Evolutionary conservation across 2,113 vertebrate genomes (phyloP).

Genomic region (Capreolus pygargus): DNA sequence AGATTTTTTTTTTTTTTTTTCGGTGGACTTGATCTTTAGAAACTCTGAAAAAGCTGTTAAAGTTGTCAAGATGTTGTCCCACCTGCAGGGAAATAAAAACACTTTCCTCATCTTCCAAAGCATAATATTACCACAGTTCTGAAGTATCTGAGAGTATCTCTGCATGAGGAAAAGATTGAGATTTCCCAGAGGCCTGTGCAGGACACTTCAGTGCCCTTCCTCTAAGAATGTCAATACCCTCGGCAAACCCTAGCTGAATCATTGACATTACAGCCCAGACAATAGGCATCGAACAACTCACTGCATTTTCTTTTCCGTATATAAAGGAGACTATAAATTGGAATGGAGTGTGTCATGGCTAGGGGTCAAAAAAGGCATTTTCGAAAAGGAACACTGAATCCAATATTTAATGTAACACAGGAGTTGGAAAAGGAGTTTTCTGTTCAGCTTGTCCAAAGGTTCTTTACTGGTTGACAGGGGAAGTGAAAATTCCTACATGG

Average conservation of each 20-base stretch:
- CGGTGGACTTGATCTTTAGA: not conserved
- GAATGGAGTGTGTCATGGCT: not conserved
- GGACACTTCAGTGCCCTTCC: not conserved
- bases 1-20: not conserved
- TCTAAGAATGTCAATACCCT: constrained; percentile 2
- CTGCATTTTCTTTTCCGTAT: not conserved
- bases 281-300: not conserved
- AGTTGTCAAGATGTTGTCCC: constrained; percentile 12
- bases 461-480: not conserved
- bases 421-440: constrained; percentile 10
- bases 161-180: not conserved
- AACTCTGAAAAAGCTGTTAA: not conserved
- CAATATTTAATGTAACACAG: not conserved
- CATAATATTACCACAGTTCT: not conserved
- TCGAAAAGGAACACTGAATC: not conserved
- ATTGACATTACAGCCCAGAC: not conserved
- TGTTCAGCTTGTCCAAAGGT: not conserved
- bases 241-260: constrained; percentile 20
- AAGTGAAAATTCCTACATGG: not conserved
- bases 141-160: constrained; percentile 1
- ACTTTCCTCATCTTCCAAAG: not conserved
- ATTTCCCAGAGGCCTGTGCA: not conserved
- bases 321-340: not conserved
- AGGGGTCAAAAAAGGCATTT: not conserved
- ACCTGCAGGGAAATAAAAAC: not conserved